phyloP scores from a whole-genome alignment of 2,888 invertebrate species.

The Schizaphis graminum region DNA sequence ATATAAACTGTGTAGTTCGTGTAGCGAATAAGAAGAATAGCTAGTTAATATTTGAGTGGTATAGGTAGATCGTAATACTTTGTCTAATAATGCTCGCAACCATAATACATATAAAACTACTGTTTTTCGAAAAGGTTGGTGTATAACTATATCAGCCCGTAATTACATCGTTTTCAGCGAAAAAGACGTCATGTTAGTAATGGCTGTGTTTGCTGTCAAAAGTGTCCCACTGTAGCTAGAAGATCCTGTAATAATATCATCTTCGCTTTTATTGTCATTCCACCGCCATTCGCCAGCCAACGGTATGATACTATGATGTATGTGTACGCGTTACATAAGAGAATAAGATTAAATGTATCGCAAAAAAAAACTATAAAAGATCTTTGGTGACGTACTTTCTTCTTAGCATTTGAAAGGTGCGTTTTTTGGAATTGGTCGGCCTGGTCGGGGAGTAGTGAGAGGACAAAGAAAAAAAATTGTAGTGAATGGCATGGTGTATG shows the following conservation, averaged over 20 bases:
- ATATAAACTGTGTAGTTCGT: not conserved
- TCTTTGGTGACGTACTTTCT: not conserved
- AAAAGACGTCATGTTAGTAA: not conserved
- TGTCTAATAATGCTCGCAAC: too few species aligned
- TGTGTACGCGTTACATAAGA: not conserved
- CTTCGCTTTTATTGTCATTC: not conserved
- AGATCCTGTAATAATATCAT: not conserved
- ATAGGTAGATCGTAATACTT: too few species aligned
- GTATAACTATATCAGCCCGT: not conserved
- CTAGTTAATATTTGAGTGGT: not conserved
- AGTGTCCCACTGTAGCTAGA: not conserved
- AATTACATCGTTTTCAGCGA: not conserved
- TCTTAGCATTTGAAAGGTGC: not conserved
- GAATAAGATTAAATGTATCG: not conserved
- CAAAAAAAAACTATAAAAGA: not conserved
- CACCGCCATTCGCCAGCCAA: not conserved
- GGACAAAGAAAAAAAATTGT: not conserved
- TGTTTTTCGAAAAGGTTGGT: not conserved
- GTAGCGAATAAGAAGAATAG: not conserved
- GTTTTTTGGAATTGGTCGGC: not conserved
- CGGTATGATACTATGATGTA: not conserved
- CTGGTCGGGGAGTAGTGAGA: not conserved
- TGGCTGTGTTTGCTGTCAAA: not conserved
- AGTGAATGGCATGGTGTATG: not conserved
- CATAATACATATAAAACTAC: too few species aligned